Conservation (phyloP, 2,888 invertebrate species). For the Drosophila mimica region DNA sequence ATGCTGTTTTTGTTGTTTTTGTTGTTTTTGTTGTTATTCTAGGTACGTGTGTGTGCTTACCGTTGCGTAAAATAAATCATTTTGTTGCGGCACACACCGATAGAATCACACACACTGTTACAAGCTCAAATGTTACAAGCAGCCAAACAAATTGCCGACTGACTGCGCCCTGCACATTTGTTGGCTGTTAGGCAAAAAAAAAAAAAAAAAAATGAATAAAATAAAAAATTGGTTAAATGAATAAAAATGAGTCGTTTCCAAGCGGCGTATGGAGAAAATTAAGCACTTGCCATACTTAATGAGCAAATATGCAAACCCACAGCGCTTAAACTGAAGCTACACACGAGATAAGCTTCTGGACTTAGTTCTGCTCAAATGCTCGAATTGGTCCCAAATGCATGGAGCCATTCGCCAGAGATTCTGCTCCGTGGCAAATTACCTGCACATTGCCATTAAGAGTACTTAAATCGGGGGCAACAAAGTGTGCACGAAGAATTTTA, state of each 20-base stretch:
- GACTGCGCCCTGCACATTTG: slow-evolving; percentile 28
- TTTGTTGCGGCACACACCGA: slow-evolving; percentile 59
- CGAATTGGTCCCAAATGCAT: slow-evolving; percentile 30
- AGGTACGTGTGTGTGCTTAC: slow-evolving; percentile 64
- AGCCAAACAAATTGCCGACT: slow-evolving; percentile 70
- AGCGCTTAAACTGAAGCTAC: slow-evolving; percentile 19
- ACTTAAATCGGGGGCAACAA: background rate
- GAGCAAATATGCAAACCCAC: slow-evolving; percentile 36
- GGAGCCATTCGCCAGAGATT: slow-evolving; percentile 17
- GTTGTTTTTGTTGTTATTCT: slow-evolving; percentile 28
- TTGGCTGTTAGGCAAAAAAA: background rate
- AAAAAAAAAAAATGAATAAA: background rate
- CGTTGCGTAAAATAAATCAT: slow-evolving; percentile 78
- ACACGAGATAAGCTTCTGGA: slow-evolving; percentile 23
- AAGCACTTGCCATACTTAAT: slow-evolving; percentile 61
- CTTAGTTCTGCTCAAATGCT: slow-evolving; percentile 35
- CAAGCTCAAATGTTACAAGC: slow-evolving; percentile 47
- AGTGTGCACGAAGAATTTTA: background rate
- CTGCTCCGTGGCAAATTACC: slow-evolving; percentile 22
- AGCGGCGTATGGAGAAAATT: slow-evolving; percentile 48
- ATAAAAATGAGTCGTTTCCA: slow-evolving; percentile 75
- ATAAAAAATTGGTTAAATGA: slow-evolving; percentile 68
- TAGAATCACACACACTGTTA: slow-evolving; percentile 18
- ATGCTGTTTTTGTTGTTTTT: background rate
- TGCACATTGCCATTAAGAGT: slow-evolving; percentile 5